These are phyloP conservation scores for Cyanoderma ruficeps DNA, from an alignment of 2,113 vertebrate species.

Conservation along the genomic window DNA sequence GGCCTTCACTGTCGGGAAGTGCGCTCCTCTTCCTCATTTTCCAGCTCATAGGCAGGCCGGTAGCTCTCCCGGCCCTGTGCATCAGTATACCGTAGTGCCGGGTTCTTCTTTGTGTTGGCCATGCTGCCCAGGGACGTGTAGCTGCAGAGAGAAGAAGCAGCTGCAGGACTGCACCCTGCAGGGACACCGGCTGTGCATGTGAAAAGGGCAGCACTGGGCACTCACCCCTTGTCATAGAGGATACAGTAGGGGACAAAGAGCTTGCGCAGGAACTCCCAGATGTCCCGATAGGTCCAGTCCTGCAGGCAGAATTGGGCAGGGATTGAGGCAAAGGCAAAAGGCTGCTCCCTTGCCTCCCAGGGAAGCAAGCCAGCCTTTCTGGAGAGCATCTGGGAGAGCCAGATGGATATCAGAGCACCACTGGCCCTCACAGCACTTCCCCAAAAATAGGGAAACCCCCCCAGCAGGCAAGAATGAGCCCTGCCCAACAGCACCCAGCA, in stretches of 20 bases:
- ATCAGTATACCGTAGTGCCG: constrained; percentile 76
- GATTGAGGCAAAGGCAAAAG: not conserved
- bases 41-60: constrained; percentile 85
- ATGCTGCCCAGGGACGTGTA: constrained; percentile 94
- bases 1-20: constrained; percentile 81
- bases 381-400: not conserved
- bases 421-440: not conserved
- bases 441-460: not conserved
- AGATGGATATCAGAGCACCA: not conserved
- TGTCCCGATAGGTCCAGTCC: constrained; percentile 97
- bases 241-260: constrained; percentile 92
- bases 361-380: not conserved
- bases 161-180: not conserved
- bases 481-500: not conserved
- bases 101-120: constrained; percentile 87
- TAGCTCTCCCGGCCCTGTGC: constrained; percentile 77
- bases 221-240: constrained; percentile 95
- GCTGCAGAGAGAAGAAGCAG: constrained; percentile 53
- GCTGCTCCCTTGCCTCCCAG: not conserved
- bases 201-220: not conserved
- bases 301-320: constrained; percentile 23
- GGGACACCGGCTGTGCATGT: rapidly evolving
- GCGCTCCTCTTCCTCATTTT: constrained; percentile 90
- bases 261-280: constrained; percentile 91
- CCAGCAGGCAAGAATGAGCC: not conserved